Base-by-base conservation (phyloP, 2,113 vertebrate species). In the Zosterops pallidus region DNA sequence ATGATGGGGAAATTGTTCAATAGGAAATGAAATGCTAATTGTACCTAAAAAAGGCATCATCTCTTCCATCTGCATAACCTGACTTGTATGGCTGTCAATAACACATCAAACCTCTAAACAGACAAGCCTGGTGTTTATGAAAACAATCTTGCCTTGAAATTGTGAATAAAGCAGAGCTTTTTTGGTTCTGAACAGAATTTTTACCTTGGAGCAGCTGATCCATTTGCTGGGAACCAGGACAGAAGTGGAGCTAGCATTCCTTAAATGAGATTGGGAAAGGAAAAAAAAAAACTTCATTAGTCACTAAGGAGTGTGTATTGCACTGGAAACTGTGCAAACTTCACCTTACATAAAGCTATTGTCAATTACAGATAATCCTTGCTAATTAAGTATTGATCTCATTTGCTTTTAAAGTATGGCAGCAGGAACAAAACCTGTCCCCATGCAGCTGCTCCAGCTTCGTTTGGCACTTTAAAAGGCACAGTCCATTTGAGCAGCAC, bases 11-110 rank as follows among this genome's bases (percentile, higher is more conserved):
- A 95, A 94, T 74, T 59, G 55, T 90, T 9, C 68, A 85, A 90
- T 94, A 88, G 90, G 91, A 96, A 95, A 95, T 94, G 56, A 95
- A 96, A 94, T 96, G 88, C 14, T 93, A 92, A 95, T 96, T 93
- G 52, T 35, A 57, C 90, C 83, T 96, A 94, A 96, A 96, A 95
- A 84, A 64, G 83, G 72, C 88, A 90, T 46, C 2, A 1, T 72
- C 83, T 79, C 31, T 84, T 94, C 80, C 56, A 78, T 83, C 68
- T 89, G 71, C 83, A 92, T 71, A 96, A 93, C 76, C 83, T 78
- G 41, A 29, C 83, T 63, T 60, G 47, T 65, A 60, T 50, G 72
- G 57, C 83, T 96, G 92, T 97, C 86, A 89, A 56, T 93, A 89
- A 82, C 82, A 86, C 31, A 64, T 94, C 92, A 93, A 60, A 71